Evolutionary conservation across 2,797 vertebrate species (phyloP).

Genomic region (Peromyscus nudipes): DNA sequence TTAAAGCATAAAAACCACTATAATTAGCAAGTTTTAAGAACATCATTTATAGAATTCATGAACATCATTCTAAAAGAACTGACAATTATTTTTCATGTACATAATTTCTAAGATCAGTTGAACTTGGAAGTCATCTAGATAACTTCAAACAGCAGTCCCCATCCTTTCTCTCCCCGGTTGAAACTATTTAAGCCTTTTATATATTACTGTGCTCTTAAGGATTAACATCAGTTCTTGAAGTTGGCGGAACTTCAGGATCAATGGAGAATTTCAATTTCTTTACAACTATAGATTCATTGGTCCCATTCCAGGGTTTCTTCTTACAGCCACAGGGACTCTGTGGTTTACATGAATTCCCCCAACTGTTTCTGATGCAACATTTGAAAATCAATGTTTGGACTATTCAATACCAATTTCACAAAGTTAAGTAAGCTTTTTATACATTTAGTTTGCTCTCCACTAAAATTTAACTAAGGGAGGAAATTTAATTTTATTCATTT

Average conservation of each 20-base stretch:
- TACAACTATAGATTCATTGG: conserved; percentile 4
- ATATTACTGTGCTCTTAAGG: not conserved
- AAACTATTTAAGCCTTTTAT: not conserved
- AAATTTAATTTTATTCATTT: not conserved
- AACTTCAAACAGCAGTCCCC: not conserved
- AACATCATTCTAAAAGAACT: not conserved
- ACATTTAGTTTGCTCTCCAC: not conserved
- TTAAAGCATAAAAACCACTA: not conserved
- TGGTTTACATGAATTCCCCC: conserved; percentile 30
- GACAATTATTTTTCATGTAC: not conserved
- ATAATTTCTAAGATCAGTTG: not conserved
- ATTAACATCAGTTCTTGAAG: conserved; percentile 4
- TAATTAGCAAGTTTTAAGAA: not conserved
- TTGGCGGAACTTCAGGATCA: not conserved
- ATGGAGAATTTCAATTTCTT: conserved; percentile 38
- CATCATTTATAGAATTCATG: not conserved
- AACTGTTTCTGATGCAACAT: not conserved
- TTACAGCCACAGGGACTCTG: not conserved
- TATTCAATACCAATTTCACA: not conserved
- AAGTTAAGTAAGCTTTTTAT: conserved; percentile 5
- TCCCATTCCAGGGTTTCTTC: not conserved
- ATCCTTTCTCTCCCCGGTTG: not conserved
- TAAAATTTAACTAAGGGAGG: not conserved
- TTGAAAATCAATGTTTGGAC: conserved; percentile 36
- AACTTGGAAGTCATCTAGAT: not conserved